Conservation (phyloP, 2,888 invertebrate species). For the Pandemis cinnamomeana region DNA sequence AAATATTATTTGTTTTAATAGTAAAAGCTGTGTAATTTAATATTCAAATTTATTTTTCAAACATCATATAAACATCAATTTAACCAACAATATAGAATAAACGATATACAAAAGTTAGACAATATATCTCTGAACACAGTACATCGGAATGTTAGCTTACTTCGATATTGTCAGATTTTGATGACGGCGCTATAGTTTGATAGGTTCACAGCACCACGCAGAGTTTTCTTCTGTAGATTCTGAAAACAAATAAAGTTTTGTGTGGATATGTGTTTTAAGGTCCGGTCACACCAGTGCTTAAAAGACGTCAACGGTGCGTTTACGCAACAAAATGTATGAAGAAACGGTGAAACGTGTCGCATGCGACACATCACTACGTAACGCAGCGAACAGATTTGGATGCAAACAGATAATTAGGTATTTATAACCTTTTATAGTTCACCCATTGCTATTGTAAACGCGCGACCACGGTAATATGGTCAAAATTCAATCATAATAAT, state of each 20-base stretch:
- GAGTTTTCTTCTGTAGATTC: constrained; percentile 88
- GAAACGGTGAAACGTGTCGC: no score
- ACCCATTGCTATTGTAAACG: no score
- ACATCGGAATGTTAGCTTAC: constrained; percentile 9
- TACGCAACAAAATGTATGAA: no score
- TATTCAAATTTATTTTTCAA: constrained; percentile 53
- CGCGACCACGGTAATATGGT: no score
- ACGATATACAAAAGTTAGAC: constrained; percentile 20
- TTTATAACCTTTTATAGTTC: no score
- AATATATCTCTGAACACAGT: constrained; percentile 17
- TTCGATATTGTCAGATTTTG: constrained; percentile 67
- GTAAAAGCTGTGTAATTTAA: constrained; percentile 48
- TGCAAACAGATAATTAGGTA: no score
- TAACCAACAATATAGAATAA: constrained; percentile 26
- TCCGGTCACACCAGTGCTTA: no score
- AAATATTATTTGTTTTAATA: background rate
- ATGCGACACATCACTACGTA: no score
- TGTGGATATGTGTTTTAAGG: background rate
- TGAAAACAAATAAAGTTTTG: constrained; percentile 63
- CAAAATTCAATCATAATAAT: no score
- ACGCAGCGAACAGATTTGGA: no score
- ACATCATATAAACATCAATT: constrained; percentile 33
- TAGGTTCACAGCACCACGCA: constrained; percentile 87
- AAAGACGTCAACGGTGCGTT: background rate
- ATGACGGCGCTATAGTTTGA: constrained; percentile 87